These are phyloP conservation scores for Psylliodes chrysocephalus DNA, from an alignment of 2,888 invertebrate genomes.

Conservation along the genomic window DNA sequence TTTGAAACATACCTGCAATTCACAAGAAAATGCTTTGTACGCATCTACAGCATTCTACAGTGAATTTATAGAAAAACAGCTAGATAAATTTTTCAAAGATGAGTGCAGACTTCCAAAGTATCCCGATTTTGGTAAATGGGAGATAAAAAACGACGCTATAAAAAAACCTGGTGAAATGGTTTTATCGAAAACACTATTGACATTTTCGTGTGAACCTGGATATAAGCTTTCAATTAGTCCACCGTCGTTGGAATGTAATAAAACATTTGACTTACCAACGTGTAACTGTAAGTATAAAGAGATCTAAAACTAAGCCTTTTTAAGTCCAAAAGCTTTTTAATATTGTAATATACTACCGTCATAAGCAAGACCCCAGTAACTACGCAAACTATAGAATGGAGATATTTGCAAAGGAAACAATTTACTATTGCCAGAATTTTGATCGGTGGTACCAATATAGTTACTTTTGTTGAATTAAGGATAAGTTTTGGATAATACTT, in stretches of 20 bases:
- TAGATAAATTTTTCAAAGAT: constrained; percentile 24
- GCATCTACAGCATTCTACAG: background rate
- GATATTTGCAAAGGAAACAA: too few species aligned
- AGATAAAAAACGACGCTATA: background rate
- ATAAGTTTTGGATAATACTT: too few species aligned
- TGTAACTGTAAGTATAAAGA: background rate
- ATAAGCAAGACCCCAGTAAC: too few species aligned
- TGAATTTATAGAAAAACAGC: constrained; percentile 30
- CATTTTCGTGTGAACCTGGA: constrained; percentile 25
- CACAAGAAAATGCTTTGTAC: background rate
- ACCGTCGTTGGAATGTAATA: background rate
- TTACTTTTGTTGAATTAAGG: too few species aligned
- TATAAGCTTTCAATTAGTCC: constrained; percentile 21
- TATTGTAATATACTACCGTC: too few species aligned
- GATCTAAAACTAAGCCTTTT: too few species aligned
- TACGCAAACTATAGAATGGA: too few species aligned
- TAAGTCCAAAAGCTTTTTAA: too few species aligned
- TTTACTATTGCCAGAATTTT: too few species aligned
- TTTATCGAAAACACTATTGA: constrained; percentile 22
- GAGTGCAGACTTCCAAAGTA: constrained; percentile 34
- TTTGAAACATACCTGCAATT: background rate
- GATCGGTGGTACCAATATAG: too few species aligned
- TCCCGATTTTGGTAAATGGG: constrained; percentile 33
- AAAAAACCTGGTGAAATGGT: constrained; percentile 29
- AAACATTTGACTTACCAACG: background rate